These are phyloP conservation scores for Pogoniulus pusillus DNA, from an alignment of 2,797 vertebrate genomes.

Conservation along the genomic window DNA sequence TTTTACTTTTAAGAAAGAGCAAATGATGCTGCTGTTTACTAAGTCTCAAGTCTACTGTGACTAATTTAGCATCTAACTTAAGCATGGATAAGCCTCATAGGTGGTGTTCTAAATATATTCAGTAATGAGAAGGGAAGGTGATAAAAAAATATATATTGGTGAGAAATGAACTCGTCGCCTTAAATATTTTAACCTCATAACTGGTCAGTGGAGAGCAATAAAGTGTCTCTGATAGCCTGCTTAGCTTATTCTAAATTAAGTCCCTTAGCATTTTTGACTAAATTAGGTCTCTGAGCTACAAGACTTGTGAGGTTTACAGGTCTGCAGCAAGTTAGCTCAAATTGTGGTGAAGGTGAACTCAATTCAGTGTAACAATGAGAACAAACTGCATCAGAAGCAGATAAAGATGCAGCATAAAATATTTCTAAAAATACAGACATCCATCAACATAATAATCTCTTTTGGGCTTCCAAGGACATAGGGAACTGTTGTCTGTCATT, in stretches of 20 bases:
- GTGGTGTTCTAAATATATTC: not conserved
- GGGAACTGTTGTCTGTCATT: not conserved
- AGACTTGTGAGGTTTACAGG: not conserved
- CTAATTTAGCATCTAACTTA: constrained; percentile 12
- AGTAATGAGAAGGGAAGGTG: not conserved
- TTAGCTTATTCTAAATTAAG: not conserved
- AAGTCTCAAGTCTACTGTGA: not conserved
- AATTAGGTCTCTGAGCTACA: not conserved
- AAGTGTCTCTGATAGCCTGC: not conserved
- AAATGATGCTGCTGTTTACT: constrained; percentile 16
- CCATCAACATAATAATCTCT: not conserved
- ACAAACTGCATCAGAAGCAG: not conserved
- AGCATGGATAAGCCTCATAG: not conserved
- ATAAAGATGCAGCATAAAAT: not conserved
- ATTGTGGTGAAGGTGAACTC: not conserved
- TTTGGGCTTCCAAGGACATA: not conserved
- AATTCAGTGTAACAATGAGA: not conserved
- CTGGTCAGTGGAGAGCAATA: not conserved
- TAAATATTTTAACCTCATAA: constrained; percentile 1
- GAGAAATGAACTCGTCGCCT: not conserved
- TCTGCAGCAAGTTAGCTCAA: not conserved
- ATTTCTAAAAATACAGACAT: not conserved
- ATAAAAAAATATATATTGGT: not conserved
- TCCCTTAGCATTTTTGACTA: not conserved
- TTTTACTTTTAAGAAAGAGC: not conserved